These are phyloP conservation scores for Knipowitschia caucasica DNA, from an alignment of 2,797 vertebrate genomes.

Conservation along the genomic window DNA sequence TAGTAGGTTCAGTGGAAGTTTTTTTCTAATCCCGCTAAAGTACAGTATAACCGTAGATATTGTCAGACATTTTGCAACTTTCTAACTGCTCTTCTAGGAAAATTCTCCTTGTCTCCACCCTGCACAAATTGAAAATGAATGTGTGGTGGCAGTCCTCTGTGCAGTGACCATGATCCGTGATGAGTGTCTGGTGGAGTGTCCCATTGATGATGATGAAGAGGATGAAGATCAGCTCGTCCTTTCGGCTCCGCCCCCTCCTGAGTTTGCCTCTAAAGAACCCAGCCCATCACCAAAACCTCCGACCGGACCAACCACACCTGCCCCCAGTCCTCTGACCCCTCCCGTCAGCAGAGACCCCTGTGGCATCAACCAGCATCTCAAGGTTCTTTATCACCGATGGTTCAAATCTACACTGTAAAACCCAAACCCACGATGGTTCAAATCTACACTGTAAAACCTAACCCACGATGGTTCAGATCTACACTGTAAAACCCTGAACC, in stretches of 20 bases:
- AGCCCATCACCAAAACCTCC: conserved; percentile 49
- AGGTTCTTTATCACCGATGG: conserved; percentile 64
- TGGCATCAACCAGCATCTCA: conserved; percentile 78
- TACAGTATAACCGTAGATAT: no score
- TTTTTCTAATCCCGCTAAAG: no score
- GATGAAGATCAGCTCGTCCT: conserved; percentile 26
- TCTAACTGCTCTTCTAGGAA: no score
- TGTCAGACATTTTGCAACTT: no score
- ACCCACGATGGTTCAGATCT: no score
- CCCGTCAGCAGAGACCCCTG: conserved; percentile 70
- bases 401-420: no score
- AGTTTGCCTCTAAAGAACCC: conserved; percentile 59
- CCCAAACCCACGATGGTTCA: no score
- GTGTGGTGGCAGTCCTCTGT: neutral
- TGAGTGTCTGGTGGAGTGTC: conserved; percentile 78
- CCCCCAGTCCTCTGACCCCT: neutral
- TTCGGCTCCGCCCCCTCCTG: conserved; percentile 60
- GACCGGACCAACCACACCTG: conserved; percentile 18
- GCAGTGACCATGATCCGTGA: conserved; percentile 60
- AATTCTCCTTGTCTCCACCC: conserved; percentile 17
- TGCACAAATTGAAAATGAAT: neutral
- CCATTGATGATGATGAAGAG: conserved; percentile 67
- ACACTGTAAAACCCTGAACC: no score
- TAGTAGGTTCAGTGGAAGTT: no score
- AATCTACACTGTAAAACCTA: no score